A percentile compares a stretch with the other conserved stretches of the same genome.
These are phyloP conservation scores for Philereme transversata DNA, from an alignment of 2,888 invertebrate species.

Conservation along the genomic window DNA sequence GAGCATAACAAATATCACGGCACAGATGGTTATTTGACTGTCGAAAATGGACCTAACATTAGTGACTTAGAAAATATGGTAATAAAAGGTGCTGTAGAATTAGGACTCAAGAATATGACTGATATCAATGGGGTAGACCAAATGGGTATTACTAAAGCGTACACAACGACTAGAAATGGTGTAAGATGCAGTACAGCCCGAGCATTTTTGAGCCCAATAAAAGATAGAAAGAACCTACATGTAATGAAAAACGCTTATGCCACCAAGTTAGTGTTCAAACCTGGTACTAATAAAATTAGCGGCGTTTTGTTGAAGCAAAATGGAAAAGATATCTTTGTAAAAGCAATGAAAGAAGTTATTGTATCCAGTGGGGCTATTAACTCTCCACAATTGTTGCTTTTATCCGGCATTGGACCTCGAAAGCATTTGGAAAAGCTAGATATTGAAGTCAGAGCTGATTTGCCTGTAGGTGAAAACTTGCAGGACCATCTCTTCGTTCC, in stretches of 20 bases:
- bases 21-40: constrained; percentile 64
- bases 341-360: constrained; percentile 76
- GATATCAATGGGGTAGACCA: constrained; percentile 71
- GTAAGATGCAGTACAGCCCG: constrained; percentile 78
- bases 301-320: constrained; percentile 67
- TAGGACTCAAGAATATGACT: constrained; percentile 64
- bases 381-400: constrained; percentile 76
- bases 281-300: constrained; percentile 65
- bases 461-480: constrained; percentile 80
- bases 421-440: constrained; percentile 62
- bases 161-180: constrained; percentile 73
- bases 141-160: constrained; percentile 73
- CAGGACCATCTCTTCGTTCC: constrained; percentile 79
- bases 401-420: constrained; percentile 80
- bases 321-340: constrained; percentile 58
- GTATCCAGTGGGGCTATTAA: constrained; percentile 78
- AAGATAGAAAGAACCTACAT: constrained; percentile 67
- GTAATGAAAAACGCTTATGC: constrained; percentile 80
- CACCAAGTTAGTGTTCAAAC: constrained; percentile 79
- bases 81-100: constrained; percentile 67
- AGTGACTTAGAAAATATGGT: constrained; percentile 52
- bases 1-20: constrained; percentile 58
- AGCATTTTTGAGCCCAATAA: constrained; percentile 74
- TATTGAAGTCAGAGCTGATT: constrained; percentile 68
- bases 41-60: constrained; percentile 54